Evolutionary conservation across 2,888 invertebrate genomes (phyloP), one percentile per base, ranked within the genome.

Genomic region (Metopia argyrocephala): DNA sequence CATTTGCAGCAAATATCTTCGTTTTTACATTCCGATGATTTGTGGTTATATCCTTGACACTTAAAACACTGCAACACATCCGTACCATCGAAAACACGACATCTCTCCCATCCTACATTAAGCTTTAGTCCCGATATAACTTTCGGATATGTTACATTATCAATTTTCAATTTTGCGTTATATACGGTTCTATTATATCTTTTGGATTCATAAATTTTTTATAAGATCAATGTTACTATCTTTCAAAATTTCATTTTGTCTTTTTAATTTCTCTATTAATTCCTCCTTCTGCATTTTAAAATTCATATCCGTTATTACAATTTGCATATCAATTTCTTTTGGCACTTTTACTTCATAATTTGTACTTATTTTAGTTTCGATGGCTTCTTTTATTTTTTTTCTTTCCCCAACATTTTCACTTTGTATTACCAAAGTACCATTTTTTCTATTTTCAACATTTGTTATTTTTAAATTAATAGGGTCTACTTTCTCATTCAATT

Each of bases 1-100:
- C 50, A 65, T 28, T 65, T 50, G 5, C 7, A 27, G 25, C 65
- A 65, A 12, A 25, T 15, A 5, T 65, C 65, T 65, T 65, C 7
- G 9, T 27, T 15, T 61, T 61, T 61, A 18, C 61, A 61, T 12
- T 61, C 61, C 3, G n/a, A 20, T 15, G 23, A 38, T 45, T 61
- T 61, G 18, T 61, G 38, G 21, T 61, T 61, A 18, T 45, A 61
- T n/a, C 38, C 38, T 61, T n/a, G 28, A 28, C 61, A 28, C 18
- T 61, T 61, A 45, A 38, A 61, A 31, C 31, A 61, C 27, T 38
- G 12, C 9, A n/a, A 20, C 15, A 61, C 31, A n/a, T 61, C 15
- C 3, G 21, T 61, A 38, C 38, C 61, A 54, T 54, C 21, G 5
- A 56, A 23, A 23, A 56, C 27, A 12, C 9, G 1, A 12, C 31